Evolutionary conservation across 2,888 invertebrate genomes (phyloP).

Genomic region (Microctonus brassicae): DNA sequence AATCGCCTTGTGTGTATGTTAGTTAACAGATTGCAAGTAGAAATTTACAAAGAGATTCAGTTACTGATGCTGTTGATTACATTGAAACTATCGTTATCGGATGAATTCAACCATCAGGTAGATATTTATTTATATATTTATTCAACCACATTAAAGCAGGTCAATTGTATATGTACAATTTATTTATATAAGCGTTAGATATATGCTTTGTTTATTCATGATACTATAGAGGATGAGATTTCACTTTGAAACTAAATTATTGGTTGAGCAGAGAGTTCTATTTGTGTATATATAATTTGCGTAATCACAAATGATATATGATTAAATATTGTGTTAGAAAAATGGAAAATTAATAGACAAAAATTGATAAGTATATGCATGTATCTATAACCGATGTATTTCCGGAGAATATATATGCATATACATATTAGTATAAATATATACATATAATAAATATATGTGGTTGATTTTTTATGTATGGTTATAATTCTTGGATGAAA

Average conservation of each 20-base stretch:
- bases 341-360: slow-evolving; percentile 9
- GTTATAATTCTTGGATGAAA: not conserved
- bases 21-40: too few species aligned
- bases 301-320: slow-evolving; percentile 17
- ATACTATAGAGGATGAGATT: slow-evolving; percentile 27
- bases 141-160: not conserved
- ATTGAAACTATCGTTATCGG: too few species aligned
- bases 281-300: slow-evolving; percentile 8
- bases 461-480: too few species aligned
- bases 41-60: not conserved
- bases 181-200: too few species aligned
- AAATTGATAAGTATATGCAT: too few species aligned
- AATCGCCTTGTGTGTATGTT: too few species aligned
- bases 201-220: not conserved
- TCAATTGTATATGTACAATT: not conserved
- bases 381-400: slow-evolving; percentile 3
- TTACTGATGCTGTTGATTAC: not conserved
- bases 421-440: too few species aligned
- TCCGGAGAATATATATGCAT: slow-evolving; percentile 13
- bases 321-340: not conserved
- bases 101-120: too few species aligned
- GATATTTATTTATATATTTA: not conserved
- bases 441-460: too few species aligned
- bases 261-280: slow-evolving; percentile 52
- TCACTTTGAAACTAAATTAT: slow-evolving; percentile 50